Evolutionary conservation across 92 coral and sea anemone genomes (phyloP).

Genomic region (Umimayanthus kanabou): DNA sequence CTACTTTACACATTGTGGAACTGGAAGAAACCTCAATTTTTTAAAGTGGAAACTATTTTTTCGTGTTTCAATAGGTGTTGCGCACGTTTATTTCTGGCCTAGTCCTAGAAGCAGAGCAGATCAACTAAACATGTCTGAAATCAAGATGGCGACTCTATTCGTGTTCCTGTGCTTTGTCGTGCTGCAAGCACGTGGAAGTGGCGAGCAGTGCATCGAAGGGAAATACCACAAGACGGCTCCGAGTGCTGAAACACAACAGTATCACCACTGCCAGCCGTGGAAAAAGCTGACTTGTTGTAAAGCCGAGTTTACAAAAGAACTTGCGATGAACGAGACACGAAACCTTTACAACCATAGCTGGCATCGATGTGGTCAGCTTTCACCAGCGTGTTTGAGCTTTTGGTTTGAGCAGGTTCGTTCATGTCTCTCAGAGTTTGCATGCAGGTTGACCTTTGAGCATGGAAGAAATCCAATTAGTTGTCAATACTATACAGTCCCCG

Average conservation of each 20-base stretch:
- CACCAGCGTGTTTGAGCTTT: conserved; percentile 61
- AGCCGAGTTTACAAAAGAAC: conserved; percentile 67
- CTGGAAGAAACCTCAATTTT: too few species aligned
- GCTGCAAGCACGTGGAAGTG: conserved; percentile 4
- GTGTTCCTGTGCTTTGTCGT: not conserved
- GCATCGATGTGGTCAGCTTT: conserved; percentile 78
- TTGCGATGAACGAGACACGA: conserved; percentile 59
- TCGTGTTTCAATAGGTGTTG: not conserved
- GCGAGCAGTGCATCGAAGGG: conserved; percentile 73
- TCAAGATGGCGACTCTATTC: not conserved
- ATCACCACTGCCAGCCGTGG: conserved; percentile 73
- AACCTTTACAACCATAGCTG: conserved; percentile 83
- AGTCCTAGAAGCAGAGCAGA: not conserved
- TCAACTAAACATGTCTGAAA: not conserved
- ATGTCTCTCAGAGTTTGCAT: too few species aligned
- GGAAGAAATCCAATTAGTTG: too few species aligned
- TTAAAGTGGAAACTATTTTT: not conserved
- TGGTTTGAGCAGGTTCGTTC: conserved; percentile 86
- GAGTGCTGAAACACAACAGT: conserved; percentile 55
- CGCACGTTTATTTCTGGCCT: too few species aligned
- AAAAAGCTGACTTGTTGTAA: conserved; percentile 74
- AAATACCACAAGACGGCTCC: conserved; percentile 73
- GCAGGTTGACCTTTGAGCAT: too few species aligned
- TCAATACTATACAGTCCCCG: too few species aligned
- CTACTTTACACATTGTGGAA: too few species aligned